Evolutionary conservation across 2,113 vertebrate species (phyloP).

Genomic region (Chinchilla lanigera): DNA sequence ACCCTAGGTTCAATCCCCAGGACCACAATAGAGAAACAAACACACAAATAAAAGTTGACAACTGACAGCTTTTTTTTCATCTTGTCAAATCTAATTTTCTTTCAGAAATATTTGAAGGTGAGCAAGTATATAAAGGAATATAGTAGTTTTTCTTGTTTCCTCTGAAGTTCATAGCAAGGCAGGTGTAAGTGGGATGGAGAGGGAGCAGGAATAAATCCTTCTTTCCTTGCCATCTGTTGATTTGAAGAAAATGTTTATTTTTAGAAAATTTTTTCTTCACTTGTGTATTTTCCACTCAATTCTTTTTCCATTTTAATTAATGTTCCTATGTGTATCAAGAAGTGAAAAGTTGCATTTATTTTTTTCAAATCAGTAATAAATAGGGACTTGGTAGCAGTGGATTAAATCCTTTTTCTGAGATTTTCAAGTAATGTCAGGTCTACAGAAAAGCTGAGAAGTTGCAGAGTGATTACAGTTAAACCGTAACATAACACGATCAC

Average conservation of each 20-base stretch:
- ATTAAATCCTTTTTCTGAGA: not conserved
- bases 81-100: constrained; percentile 47
- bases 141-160: constrained; percentile 65
- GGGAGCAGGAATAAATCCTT: constrained; percentile 69
- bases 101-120: constrained; percentile 56
- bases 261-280: not conserved
- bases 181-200: constrained; percentile 72
- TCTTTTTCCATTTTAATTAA: constrained; percentile 3
- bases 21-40: not conserved
- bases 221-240: not conserved
- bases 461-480: not conserved
- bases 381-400: not conserved
- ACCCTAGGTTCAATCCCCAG: not conserved
- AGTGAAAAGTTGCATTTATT: not conserved
- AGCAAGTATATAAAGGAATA: constrained; percentile 11
- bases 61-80: not conserved
- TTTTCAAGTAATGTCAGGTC: not conserved
- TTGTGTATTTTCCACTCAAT: not conserved
- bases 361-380: not conserved
- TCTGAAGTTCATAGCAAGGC: constrained; percentile 35
- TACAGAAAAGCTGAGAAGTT: constrained; percentile 10
- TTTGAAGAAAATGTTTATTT: constrained; percentile 46
- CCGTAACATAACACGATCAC: not conserved
- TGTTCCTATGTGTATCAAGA: not conserved
- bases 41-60: not conserved